Conservation (phyloP, 2,797 vertebrate species). For the Picus viridis region DNA sequence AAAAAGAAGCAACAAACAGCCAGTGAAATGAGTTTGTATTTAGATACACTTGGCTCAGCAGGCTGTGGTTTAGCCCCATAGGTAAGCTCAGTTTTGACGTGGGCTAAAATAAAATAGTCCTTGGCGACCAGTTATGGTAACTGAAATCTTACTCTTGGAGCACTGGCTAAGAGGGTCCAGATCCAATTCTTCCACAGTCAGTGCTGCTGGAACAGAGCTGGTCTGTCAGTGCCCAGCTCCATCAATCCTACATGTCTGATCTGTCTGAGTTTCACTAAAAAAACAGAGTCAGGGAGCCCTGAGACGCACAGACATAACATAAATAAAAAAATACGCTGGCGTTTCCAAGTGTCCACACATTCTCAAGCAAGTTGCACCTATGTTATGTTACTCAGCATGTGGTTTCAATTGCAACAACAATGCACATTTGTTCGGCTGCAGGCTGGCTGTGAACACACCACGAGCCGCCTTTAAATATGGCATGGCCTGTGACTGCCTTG, state of each 20-base stretch:
- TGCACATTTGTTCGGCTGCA: slow-evolving; percentile 69
- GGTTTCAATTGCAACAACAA: slow-evolving; percentile 81
- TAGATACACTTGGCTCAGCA: slow-evolving; percentile 34
- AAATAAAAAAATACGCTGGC: slow-evolving; percentile 55
- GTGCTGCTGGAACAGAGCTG: slow-evolving; percentile 41
- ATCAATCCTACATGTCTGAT: slow-evolving; percentile 19
- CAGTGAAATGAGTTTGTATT: slow-evolving; percentile 31
- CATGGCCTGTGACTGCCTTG: slow-evolving; percentile 47
- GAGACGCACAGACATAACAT: slow-evolving; percentile 57
- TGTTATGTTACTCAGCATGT: slow-evolving; percentile 73
- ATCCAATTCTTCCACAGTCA: slow-evolving; percentile 36
- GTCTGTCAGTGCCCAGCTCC: slow-evolving; percentile 16
- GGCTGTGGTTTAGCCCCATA: slow-evolving; percentile 38
- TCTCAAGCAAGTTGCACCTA: slow-evolving; percentile 60
- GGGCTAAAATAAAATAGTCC: slow-evolving; percentile 44
- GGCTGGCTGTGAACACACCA: slow-evolving; percentile 33
- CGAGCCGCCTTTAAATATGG: slow-evolving; percentile 44
- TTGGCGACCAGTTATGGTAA: not conserved
- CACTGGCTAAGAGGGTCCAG: slow-evolving; percentile 19
- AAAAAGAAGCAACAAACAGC: slow-evolving; percentile 53
- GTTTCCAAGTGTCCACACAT: slow-evolving; percentile 57
- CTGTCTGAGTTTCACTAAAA: slow-evolving; percentile 23
- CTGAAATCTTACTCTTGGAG: slow-evolving; percentile 51
- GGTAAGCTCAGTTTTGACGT: slow-evolving; percentile 47
- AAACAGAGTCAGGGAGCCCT: slow-evolving; percentile 44